Evolutionary conservation across 2,888 invertebrate genomes (phyloP), one percentile per base, ranked within the genome.

Genomic region (Mechanitis messenoides): DNA sequence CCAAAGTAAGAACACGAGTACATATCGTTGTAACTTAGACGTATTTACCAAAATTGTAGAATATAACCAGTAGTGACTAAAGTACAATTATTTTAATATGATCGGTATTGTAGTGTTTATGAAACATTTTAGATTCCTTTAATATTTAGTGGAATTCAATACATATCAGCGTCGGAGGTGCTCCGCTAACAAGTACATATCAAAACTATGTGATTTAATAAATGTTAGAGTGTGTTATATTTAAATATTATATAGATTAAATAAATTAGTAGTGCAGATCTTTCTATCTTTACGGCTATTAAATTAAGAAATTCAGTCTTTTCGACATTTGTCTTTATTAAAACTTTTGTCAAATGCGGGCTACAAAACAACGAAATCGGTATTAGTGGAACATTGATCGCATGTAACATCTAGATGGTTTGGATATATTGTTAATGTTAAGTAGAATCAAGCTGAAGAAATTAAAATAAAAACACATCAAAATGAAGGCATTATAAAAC

Each of bases 21-120:
- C 86, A 87, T 88, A 87, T 87, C 86, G 83, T 80, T 81, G 72
- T 83, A 81, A 78, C 69, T 75, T 85, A 84, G 80, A 68, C 62
- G 63, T 83, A 82, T 72, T 71, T 74, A 78, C 74, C 69, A 81
- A 20, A 77, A 84, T 85, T 84, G 80, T 85, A 86, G 83, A 74
- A 78, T 77, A 74, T 80, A 81, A 83, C 74, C 78, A 70, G 81
- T 87, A 87, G 85, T 73, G 72, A 70, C 83, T 87, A 85, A 84
- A 84, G 79, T 85, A 85, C 78, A 84, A 86, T 85, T 87, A 89
- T 88, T 87, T 87, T 88, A 89, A 82, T 89, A 88, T 84, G 80
- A 82, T 85, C 81, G 81, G 76, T 88, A 87, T 87, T 86, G 81
- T 87, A 86, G 85, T 76, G 76, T 83, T 79, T 78, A 77, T 72